Evolutionary conservation across 2,113 vertebrate species (phyloP).

Genomic region (Axis porcinus): DNA sequence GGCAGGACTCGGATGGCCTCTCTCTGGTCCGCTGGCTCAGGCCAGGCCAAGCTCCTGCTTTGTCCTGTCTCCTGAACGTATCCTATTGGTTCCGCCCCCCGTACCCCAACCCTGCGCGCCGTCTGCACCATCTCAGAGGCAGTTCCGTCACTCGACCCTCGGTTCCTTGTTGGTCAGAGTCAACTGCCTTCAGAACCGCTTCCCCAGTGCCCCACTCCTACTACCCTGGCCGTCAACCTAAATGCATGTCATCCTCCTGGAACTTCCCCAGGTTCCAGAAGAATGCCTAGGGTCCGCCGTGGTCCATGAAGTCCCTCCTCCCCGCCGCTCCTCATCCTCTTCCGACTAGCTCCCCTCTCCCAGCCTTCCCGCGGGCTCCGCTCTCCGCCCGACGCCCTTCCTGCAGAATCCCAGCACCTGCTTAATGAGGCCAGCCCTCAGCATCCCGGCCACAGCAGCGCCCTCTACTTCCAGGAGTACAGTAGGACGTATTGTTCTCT

Average conservation of each 20-base stretch:
- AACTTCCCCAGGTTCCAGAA: not conserved
- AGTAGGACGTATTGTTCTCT: not conserved
- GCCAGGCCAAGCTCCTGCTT: not conserved
- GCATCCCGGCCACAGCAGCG: not conserved
- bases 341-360: not conserved
- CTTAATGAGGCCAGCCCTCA: not conserved
- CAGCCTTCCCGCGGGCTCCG: not conserved
- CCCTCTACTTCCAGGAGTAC: not conserved
- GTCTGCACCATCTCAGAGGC: not conserved
- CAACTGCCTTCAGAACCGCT: not conserved
- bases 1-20: no score
- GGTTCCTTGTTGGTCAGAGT: not conserved
- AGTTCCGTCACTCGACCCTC: not conserved
- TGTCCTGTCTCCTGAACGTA: not conserved
- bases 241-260: not conserved
- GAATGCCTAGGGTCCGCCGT: not conserved
- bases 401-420: not conserved
- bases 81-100: no score
- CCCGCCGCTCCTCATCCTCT: no score
- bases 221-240: no score
- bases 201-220: not conserved
- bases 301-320: not conserved
- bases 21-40: accelerated
- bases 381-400: not conserved
- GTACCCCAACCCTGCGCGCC: not conserved